Conservation (phyloP, 2,797 vertebrate species). For the Nasua narica region DNA sequence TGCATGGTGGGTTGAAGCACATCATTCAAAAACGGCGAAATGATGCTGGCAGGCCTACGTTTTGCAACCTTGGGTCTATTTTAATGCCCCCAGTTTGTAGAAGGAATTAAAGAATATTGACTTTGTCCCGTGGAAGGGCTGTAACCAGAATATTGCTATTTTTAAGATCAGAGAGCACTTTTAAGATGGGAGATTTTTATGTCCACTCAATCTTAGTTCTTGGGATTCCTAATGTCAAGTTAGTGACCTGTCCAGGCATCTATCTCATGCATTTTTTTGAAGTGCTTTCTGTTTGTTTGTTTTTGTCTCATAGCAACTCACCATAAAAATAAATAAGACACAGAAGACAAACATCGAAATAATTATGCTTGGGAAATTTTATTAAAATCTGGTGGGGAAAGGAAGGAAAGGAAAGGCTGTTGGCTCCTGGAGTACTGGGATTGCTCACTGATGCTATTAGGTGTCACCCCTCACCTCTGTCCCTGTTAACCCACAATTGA, state of each 20-base stretch:
- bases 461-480: neutral
- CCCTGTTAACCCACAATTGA: neutral
- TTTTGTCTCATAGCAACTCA: neutral
- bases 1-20: neutral
- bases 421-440: neutral
- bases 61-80: neutral
- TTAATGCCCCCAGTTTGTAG: neutral
- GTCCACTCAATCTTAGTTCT: neutral
- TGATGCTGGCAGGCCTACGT: neutral
- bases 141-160: neutral
- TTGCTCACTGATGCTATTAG: neutral
- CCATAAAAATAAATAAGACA: constrained; percentile 8
- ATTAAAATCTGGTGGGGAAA: neutral
- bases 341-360: neutral
- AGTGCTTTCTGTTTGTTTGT: neutral
- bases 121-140: neutral
- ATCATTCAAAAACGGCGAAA: constrained; percentile 39
- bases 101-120: constrained; percentile 38
- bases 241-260: neutral
- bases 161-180: constrained; percentile 11
- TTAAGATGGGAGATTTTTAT: neutral
- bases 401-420: neutral
- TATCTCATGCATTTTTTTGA: neutral
- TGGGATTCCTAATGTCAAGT: neutral
- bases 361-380: constrained; percentile 5